Evolutionary conservation across 2,113 vertebrate genomes (phyloP).

Genomic region (Danio rerio): DNA sequence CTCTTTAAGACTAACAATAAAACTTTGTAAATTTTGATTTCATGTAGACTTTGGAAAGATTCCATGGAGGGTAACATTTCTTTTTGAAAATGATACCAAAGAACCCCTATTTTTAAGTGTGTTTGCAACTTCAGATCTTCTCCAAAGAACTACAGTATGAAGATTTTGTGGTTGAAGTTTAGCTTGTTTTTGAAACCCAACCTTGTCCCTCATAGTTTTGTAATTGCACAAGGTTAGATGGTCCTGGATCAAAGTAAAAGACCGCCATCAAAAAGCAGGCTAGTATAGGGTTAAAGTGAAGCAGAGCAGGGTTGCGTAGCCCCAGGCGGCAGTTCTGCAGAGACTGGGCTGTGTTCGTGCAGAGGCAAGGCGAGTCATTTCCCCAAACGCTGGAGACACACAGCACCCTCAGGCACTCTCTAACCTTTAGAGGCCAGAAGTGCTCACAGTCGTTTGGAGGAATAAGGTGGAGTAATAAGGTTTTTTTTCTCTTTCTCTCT

Average conservation of each 20-base stretch:
- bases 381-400: slow-evolving; percentile 97
- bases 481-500: neutral
- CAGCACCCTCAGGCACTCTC: slow-evolving; percentile 90
- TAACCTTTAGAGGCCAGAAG: slow-evolving; percentile 99
- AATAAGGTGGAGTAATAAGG: slow-evolving; percentile 99
- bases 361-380: slow-evolving; percentile 95
- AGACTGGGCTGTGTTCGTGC: slow-evolving; percentile 95
- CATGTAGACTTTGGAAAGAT: no score
- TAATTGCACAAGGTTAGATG: neutral
- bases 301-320: slow-evolving; percentile 34
- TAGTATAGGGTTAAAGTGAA: slow-evolving; percentile 43
- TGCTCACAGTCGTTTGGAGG: slow-evolving; percentile 99
- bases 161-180: neutral
- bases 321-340: slow-evolving; percentile 80
- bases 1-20: no score
- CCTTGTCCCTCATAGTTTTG: neutral
- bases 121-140: neutral
- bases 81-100: neutral
- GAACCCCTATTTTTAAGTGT: neutral
- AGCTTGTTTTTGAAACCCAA: neutral
- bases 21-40: no score
- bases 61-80: neutral
- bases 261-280: neutral
- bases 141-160: neutral
- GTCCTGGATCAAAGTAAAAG: slow-evolving; percentile 29